These are phyloP conservation scores for Copidosoma aretas DNA, from an alignment of 2,888 invertebrate genomes.

Conservation along the genomic window DNA sequence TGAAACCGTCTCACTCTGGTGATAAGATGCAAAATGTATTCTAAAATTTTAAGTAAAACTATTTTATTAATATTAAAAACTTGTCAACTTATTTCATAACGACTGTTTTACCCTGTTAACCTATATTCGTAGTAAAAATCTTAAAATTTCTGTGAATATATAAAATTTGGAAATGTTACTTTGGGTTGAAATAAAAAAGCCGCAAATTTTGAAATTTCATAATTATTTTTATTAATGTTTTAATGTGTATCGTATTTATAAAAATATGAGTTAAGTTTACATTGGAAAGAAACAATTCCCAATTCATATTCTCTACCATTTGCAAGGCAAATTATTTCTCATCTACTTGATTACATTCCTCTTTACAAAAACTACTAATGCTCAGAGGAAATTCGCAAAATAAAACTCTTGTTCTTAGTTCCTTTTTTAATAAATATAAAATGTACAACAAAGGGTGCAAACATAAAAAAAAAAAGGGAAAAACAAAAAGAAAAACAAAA, in stretches of 20 bases:
- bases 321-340: constrained; percentile 35
- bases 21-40: constrained; percentile 26
- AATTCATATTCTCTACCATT: constrained; percentile 29
- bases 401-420: constrained; percentile 36
- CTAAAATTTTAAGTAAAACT: constrained; percentile 26
- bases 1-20: constrained; percentile 21
- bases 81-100: neutral
- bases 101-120: too few relatives aligned
- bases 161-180: neutral
- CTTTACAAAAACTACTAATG: constrained; percentile 35
- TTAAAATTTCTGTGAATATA: too few relatives aligned
- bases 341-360: constrained; percentile 25
- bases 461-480: constrained; percentile 30
- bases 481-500: constrained; percentile 22
- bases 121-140: too few relatives aligned
- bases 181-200: constrained; percentile 21
- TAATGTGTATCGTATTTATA: constrained; percentile 40
- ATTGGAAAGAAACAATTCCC: constrained; percentile 37
- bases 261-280: constrained; percentile 40
- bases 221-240: constrained; percentile 36
- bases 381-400: constrained; percentile 19
- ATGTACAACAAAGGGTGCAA: constrained; percentile 34
- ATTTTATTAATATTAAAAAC: constrained; percentile 22
- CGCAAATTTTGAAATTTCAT: constrained; percentile 25
- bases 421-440: constrained; percentile 36